Evolutionary conservation across 2,113 vertebrate species (phyloP).

Genomic region (Polypterus bichir): DNA sequence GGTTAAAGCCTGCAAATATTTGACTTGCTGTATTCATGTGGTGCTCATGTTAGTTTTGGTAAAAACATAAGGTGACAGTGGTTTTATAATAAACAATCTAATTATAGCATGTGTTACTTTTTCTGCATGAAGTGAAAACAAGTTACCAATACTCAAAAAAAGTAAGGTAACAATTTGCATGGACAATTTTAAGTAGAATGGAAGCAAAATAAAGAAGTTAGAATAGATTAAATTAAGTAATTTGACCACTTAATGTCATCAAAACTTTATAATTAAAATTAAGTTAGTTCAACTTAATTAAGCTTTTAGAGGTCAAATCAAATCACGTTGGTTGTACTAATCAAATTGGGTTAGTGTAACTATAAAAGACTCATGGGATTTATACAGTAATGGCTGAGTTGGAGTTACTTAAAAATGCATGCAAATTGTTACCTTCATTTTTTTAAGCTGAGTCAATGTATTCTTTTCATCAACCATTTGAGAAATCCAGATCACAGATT

Average conservation of each 20-base stretch:
- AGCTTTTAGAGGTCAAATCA: constrained; percentile 9
- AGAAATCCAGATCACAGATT: too few relatives aligned
- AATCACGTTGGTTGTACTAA: constrained; percentile 13
- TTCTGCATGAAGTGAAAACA: not conserved
- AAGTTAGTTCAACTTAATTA: constrained; percentile 8
- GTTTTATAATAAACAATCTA: not conserved
- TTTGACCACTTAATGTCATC: not conserved
- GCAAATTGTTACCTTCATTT: too few relatives aligned
- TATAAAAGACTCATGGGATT: too few relatives aligned
- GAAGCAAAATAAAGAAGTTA: constrained; percentile 4
- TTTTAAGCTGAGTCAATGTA: too few relatives aligned
- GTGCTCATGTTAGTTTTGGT: too few relatives aligned
- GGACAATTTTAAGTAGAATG: not conserved
- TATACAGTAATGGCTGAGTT: too few relatives aligned
- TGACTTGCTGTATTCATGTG: too few relatives aligned
- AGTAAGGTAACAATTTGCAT: constrained; percentile 1
- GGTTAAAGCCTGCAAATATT: too few relatives aligned
- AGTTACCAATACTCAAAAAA: constrained; percentile 6
- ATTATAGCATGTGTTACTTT: constrained; percentile 7
- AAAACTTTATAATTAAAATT: constrained; percentile 11
- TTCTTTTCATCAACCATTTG: too few relatives aligned
- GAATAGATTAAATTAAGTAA: constrained; percentile 1
- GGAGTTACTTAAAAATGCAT: too few relatives aligned
- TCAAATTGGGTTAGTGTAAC: constrained; percentile 4
- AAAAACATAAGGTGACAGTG: too few relatives aligned